Base-by-base conservation (phyloP, 2,888 invertebrate genomes). In the Cactoblastis cactorum region DNA sequence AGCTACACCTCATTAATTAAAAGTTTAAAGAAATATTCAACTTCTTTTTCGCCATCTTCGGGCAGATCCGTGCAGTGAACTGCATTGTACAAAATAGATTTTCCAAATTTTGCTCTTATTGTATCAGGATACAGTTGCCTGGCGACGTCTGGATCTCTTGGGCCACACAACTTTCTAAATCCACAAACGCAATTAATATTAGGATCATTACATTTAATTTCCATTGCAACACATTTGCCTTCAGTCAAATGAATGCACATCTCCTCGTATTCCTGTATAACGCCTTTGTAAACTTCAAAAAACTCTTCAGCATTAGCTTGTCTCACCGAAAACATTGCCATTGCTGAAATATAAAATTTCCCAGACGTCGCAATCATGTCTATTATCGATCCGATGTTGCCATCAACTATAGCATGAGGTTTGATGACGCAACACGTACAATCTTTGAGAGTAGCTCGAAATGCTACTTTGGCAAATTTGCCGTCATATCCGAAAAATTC, bases 61-160 rank as follows among this genome's bases (percentile, higher is more conserved):
- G 93, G 92, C 39, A 98, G 90, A 90, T 98, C 98, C 2, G 98
- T 97, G 74, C 97, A 97, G 77, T 98, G 98, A 1, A 98, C 91
- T 6, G 95, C 97, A 89, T 98, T 98, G 65, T 93, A 91, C 32
- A 96, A 89, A 74, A 94, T 95, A 55, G 92, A 92, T 60, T 92
- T 91, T 0, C 98, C 98, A 89, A 94, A 97, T 56, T 91, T 91
- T 3, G 97, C 97, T 69, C 98, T 91, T 41, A 98, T 86, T 2
- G 96, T 94, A 55, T 94, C 89, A 0, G 97, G 97, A 52, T 96
- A 92, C 49, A 98, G 83, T 64, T n/a, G n/a, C n/a, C n/a, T 96
- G 94, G 12, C 87, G 80, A 62, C 83, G 45, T 83, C 88, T 59
- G 88, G 95, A 91, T 98, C 97, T 71, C 93, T 91, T 0, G 98